Evolutionary conservation across 2,113 vertebrate genomes (phyloP), one percentile per base, ranked within the genome.

Genomic region (Polypterus bichir): DNA sequence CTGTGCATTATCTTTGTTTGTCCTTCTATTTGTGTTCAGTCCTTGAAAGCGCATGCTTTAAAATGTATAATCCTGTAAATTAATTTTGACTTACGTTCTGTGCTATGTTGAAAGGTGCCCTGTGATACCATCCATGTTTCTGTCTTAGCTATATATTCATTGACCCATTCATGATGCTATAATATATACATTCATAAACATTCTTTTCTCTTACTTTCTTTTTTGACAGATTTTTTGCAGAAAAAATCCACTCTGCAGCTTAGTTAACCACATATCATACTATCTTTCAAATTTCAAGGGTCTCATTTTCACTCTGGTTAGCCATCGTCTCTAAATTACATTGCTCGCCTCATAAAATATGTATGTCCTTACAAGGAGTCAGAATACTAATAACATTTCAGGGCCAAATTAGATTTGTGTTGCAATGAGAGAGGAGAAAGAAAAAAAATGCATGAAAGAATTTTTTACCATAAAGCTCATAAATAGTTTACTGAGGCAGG

Each of bases 401-500:
- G 62, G 73, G 73, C 75, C 65, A 73, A 84, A 84, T 82, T 83
- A 82, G 80, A 86, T 85, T 85, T 79, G 77, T 57, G 27, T 57
- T 57, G 56, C 4, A 74, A 76, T 74, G 74, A 75, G 74, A 65
- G 75, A 75, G 48, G 58, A 49, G 62, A 27, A 27, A 65, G 70
- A 68, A 69, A 76, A 27, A 77, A 77, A 76, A 81, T 71, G 83
- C 79, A 79, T 83, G 83, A 77, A 80, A 78, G 79, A 82, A 80
- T 80, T 80, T 27, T 27, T 78, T 71, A 79, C 78, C 77, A 71
- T 75, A 81, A 78, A 76, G 76, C 82, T 86, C 84, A 87, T 86
- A 86, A 86, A 88, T 88, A 85, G 82, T 86, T 88, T 82, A 86
- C 77, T 76, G 79, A 81, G 72, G 81, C 76, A 77, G 78, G 77